Evolutionary conservation across 2,888 invertebrate genomes (phyloP).

Genomic region (Sinopyrophorus schimmeli): DNA sequence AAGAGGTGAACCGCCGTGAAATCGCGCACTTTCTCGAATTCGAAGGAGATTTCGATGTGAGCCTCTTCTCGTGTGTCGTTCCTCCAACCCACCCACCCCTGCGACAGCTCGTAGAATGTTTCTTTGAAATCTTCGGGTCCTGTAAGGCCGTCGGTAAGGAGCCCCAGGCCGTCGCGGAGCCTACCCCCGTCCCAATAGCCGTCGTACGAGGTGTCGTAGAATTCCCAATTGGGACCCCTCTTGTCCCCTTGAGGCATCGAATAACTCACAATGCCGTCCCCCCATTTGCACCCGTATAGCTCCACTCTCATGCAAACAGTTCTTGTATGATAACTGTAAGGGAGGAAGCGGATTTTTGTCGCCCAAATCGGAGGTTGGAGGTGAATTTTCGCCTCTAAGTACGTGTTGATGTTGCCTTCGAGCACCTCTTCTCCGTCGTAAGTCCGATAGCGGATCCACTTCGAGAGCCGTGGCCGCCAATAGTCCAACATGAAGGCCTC

Average conservation of each 20-base stretch:
- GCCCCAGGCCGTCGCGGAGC: slow-evolving; percentile 79
- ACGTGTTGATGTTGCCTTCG: slow-evolving; percentile 85
- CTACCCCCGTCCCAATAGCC: slow-evolving; percentile 78
- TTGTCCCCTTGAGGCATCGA: slow-evolving; percentile 87
- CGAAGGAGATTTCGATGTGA: slow-evolving; percentile 72
- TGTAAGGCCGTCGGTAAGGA: slow-evolving; percentile 79
- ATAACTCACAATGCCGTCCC: slow-evolving; percentile 82
- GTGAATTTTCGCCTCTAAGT: slow-evolving; percentile 74
- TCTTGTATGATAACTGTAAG: slow-evolving; percentile 78
- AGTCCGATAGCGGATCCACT: slow-evolving; percentile 81
- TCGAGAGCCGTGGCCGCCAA: slow-evolving; percentile 76
- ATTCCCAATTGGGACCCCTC: slow-evolving; percentile 76
- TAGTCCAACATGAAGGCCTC: slow-evolving; percentile 84
- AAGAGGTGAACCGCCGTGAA: slow-evolving; percentile 81
- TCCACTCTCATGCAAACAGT: slow-evolving; percentile 93
- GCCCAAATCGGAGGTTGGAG: slow-evolving; percentile 86
- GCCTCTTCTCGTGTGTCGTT: slow-evolving; percentile 69
- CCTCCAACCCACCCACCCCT: slow-evolving; percentile 92
- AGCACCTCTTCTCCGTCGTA: slow-evolving; percentile 73
- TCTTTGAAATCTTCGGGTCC: slow-evolving; percentile 76
- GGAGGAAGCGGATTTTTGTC: slow-evolving; percentile 80
- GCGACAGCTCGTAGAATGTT: slow-evolving; percentile 61
- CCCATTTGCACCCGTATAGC: slow-evolving; percentile 85
- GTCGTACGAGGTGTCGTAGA: slow-evolving; percentile 85
- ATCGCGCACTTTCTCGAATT: slow-evolving; percentile 86